Evolutionary conservation across 2,113 vertebrate species (phyloP).

Genomic region (Puma concolor): DNA sequence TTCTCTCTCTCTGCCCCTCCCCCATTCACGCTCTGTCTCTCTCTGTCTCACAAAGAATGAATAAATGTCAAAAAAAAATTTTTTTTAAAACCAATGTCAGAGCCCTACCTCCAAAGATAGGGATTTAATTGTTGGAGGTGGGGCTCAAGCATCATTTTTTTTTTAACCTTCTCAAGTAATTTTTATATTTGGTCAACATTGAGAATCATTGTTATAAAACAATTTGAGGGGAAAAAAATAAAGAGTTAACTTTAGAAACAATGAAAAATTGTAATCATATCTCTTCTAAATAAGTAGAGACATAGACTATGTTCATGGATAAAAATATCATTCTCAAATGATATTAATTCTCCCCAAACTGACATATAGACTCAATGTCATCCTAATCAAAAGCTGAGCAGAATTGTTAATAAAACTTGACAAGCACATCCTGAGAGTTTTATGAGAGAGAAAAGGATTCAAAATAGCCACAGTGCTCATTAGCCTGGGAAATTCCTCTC

Average conservation of each 20-base stretch:
- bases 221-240: neutral
- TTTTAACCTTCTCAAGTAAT: neutral
- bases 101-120: accelerated
- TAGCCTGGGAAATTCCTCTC: neutral
- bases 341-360: neutral
- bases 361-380: neutral
- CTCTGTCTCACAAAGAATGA: too few species aligned
- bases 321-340: neutral
- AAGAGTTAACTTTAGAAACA: neutral
- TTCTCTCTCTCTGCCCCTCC: too few species aligned
- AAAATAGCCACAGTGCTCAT: neutral
- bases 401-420: neutral
- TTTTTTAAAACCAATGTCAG: neutral
- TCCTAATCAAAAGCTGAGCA: neutral
- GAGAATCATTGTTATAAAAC: neutral
- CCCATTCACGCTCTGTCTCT: too few species aligned
- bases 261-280: neutral
- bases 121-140: neutral
- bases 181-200: neutral
- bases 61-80: too few species aligned
- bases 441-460: neutral
- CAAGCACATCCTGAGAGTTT: neutral
- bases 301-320: neutral
- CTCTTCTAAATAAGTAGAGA: neutral
- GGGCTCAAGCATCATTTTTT: neutral